Conservation (phyloP, 1,140 invertebrate genomes). For the Antheraea mylitta region DNA sequence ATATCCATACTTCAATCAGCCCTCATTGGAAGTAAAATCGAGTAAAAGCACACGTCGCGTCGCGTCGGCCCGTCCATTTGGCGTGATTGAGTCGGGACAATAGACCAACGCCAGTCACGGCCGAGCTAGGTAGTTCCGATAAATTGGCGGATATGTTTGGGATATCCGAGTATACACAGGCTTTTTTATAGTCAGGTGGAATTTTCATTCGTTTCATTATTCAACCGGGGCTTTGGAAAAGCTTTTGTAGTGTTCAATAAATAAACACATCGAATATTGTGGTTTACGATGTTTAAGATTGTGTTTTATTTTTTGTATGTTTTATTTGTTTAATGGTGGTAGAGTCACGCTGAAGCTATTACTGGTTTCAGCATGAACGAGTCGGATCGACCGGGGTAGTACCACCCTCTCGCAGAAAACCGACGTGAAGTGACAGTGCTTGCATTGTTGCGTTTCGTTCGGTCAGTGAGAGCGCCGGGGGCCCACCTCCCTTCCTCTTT, state of each 20-base stretch:
- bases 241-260: not conserved
- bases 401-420: no score
- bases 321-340: no score
- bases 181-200: not conserved
- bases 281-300: not conserved
- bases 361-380: no score
- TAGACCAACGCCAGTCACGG: constrained; percentile 34
- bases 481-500: no score
- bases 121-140: constrained; percentile 25
- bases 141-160: constrained; percentile 33
- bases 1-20: constrained; percentile 34
- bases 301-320: no score
- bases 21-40: constrained; percentile 39
- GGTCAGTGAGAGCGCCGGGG: no score
- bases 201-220: constrained; percentile 1
- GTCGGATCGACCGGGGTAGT: no score
- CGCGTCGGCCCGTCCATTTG: constrained; percentile 32
- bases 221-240: not conserved
- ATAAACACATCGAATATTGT: not conserved
- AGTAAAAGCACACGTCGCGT: constrained; percentile 34
- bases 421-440: no score
- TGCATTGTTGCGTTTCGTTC: no score
- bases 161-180: not conserved
- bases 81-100: constrained; percentile 45
- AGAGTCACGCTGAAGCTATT: no score